A percentile compares a stretch with the other conserved stretches of the same genome.
phyloP scores from a whole-genome alignment of 1,140 invertebrate species.

The Bursaphelenchus mucronatus region DNA sequence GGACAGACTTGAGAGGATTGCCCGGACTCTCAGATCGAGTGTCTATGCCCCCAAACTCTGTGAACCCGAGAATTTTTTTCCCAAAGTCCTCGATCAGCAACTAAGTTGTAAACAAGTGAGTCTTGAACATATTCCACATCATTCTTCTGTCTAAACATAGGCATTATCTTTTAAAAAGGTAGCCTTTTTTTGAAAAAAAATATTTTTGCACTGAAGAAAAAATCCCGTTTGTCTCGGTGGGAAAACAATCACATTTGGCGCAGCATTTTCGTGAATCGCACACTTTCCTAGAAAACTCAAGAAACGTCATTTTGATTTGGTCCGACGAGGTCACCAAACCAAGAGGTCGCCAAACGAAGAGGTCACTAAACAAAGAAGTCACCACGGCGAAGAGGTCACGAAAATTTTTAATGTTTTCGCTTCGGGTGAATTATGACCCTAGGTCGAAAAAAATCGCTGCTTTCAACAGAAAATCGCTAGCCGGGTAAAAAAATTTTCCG shows the following conservation, averaged over 20 bases:
- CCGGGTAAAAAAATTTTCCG: too few relatives aligned
- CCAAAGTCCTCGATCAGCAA: not conserved
- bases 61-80: slow-evolving; percentile 5
- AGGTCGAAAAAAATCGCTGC: too few relatives aligned
- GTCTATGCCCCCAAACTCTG: slow-evolving; percentile 15
- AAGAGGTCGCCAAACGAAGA: too few relatives aligned
- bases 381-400: too few relatives aligned
- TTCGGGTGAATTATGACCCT: too few relatives aligned
- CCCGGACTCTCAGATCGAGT: slow-evolving; percentile 10
- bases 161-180: not conserved
- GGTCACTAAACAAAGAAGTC: too few relatives aligned
- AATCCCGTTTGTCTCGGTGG: not conserved
- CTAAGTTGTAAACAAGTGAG: slow-evolving; percentile 15
- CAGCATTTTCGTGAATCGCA: too few relatives aligned
- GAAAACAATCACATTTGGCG: not conserved
- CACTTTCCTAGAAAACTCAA: too few relatives aligned
- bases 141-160: not conserved
- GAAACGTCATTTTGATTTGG: too few relatives aligned
- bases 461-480: too few relatives aligned
- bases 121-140: slow-evolving; percentile 1
- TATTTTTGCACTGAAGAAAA: not conserved
- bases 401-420: too few relatives aligned
- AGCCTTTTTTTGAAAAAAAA: not conserved
- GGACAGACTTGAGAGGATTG: slow-evolving; percentile 9
- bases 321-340: too few relatives aligned